Base-by-base conservation (phyloP, 2,888 invertebrate species). In the Drosophila algonquin region DNA sequence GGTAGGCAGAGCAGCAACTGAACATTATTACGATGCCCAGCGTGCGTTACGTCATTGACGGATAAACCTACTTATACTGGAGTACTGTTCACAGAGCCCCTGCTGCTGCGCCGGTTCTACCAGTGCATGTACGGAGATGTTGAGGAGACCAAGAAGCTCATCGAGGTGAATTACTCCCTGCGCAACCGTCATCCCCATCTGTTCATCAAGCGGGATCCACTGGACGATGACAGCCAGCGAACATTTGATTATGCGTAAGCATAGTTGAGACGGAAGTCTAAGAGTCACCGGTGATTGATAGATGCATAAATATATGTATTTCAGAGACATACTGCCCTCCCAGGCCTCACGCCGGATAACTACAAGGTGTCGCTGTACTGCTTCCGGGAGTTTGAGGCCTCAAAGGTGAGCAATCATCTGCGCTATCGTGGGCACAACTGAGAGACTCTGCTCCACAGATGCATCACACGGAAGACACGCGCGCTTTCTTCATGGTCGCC, bases 401-500 rank as follows among this genome's bases (percentile, higher is more conserved):
- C 94, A 21, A 90, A 90, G 73, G 91, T 91, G 75, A 51, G 60
- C 7, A 9, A 44, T 27, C 14, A 9, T 35, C 14, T 10, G 35
- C 12, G 35, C 12, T 14, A 12, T 1, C 4, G 12, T 14, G 0
- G 2, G 2, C n/a, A n/a, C 9, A 12, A 24, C 8, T 1, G 9
- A 10, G 14, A 40, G 40, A n/a, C n/a, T 40, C n/a, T 40, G 7
- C 7, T 35, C 10, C 3, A 10, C 48, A 94, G 85, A 95, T 95
- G 89, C 93, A 93, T 87, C 95, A 95, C 90, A 93, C 94, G 18
- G 95, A 95, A 81, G 94, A 94, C 4, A 93, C 95, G 35, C 95
- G 95, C 89, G 93, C 94, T 0, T 95, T 95, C 93, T 95, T 95
- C 90, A 95, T 95, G 94, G 91, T 95, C n/a, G 94, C 94, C 1